These are phyloP conservation scores for Choloepus didactylus DNA, from an alignment of 2,797 vertebrate species.

Conservation along the genomic window DNA sequence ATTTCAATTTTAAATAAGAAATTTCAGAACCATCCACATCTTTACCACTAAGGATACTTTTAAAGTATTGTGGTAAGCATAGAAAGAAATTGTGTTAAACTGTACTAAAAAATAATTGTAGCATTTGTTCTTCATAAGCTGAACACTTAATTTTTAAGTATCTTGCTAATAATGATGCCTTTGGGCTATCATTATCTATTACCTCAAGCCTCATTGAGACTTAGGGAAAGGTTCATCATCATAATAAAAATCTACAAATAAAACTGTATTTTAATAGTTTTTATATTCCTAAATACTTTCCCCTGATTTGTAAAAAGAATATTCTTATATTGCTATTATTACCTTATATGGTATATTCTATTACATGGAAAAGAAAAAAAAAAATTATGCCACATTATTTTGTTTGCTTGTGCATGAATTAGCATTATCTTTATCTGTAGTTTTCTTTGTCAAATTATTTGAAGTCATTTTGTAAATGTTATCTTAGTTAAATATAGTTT, in stretches of 20 bases:
- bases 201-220: neutral
- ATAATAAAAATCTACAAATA: neutral
- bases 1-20: slow-evolving; percentile 19
- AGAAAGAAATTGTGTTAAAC: neutral
- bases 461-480: neutral
- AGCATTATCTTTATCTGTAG: neutral
- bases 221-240: neutral
- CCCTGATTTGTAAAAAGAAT: too few species aligned
- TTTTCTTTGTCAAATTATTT: neutral
- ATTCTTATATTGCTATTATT: too few species aligned
- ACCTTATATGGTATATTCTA: neutral
- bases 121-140: neutral
- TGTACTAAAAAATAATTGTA: neutral
- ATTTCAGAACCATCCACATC: neutral
- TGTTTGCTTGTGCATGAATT: neutral
- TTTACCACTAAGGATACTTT: neutral
- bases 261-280: neutral
- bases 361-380: neutral
- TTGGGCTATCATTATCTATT: neutral
- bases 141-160: neutral
- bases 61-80: neutral
- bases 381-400: neutral
- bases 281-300: neutral
- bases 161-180: neutral
- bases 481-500: neutral